Base-by-base conservation (phyloP, 2,797 vertebrate genomes). In the Microctenopoma lineatum region DNA sequence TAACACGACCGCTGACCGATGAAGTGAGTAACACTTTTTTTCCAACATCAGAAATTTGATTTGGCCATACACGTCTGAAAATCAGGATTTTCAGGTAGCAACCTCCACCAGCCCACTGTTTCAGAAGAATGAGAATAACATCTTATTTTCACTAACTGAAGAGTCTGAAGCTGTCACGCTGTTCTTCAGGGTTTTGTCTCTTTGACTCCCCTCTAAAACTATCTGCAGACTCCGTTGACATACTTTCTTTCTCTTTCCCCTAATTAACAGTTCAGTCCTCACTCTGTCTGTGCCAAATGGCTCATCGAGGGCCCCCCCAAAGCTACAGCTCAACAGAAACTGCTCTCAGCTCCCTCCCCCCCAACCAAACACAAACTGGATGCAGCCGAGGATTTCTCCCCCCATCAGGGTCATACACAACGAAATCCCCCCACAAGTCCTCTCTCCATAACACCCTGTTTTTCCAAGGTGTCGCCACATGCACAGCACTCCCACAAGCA, bases 401-500 rank as follows among this genome's bases (percentile, higher is more conserved):
- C 32, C 56, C 67, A 76, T 68, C 59, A 11, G 58, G 61, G 46
- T 53, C 4, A 32, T 80, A 84, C 67, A 92, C 89, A 92, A 91
- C 91, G 81, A 80, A 66, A 48, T 41, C 55, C 81, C 83, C 82
- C 69, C 75, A 25, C 56, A 62, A 69, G 63, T 66, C 58, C 66
- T 81, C 51, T 10, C 66, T 75, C 78, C 74, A 85, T 74, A 89
- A 86, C 89, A 87, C 84, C 73, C 54, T 79, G 86, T 85, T 90
- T 87, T 86, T 67, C 75, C 81, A 88, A 79, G 84, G 86, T 74
- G 87, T 87, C 84, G 64, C 82, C 70, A 68, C 86, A 86, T 84
- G 67, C 46, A 50, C 84, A 57, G 64, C 75, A 79, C 87, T 90
- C 88, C 70, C 83, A 83, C 80, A 79, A 70, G 70, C 79, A 25